Base-by-base conservation (phyloP, 1,140 invertebrate species). In the Diuraphis noxia region DNA sequence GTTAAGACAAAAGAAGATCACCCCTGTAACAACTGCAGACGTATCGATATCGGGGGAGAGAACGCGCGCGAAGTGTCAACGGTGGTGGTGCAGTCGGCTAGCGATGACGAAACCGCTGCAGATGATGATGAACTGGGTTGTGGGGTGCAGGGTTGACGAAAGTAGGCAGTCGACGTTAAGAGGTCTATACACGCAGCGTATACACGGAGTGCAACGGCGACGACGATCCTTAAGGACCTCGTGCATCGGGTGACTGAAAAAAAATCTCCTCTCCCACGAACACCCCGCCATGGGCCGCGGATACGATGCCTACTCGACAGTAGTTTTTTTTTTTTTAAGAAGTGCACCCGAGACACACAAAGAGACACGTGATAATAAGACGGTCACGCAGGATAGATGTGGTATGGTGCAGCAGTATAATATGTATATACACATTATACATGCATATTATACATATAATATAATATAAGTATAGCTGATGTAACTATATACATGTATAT, bases 101-200 rank as follows among this genome's bases (percentile, higher is more conserved):
- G 56, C n/a, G 30, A 72, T 72, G 56, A 72, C 56, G 56, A 72
- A 30, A 72, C 56, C 30, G 56, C n/a, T 72, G 56, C 13, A 72
- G 56, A 72, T n/a, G 56, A 72, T 0, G 56, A 63, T 30, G 56
- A n/a, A n/a, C 13, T 41, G 10, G 25, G 19, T 38, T 41, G 36
- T 40, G 21, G 49, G 49, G 21, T 43, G 38, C 46, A n/a, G 56
- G 34, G 40, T 34, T 25, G 56, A 72, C 88, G 34, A 90, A 90
- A 90, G 88, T 90, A 90, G 88, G 88, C 77, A 90, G 88, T 81
- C 88, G 81, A 90, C 88, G 88, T 90, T 90, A 90, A 90, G 88
- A 90, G 88, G 88, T 90, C 72, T 90, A 79, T 72, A 89, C 52
- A 43, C 56, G 40, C 88, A 72, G 30, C 30, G 72, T 77, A 77